These are phyloP conservation scores for Papilio demoleus DNA, from an alignment of 2,888 invertebrate species.

Conservation along the genomic window DNA sequence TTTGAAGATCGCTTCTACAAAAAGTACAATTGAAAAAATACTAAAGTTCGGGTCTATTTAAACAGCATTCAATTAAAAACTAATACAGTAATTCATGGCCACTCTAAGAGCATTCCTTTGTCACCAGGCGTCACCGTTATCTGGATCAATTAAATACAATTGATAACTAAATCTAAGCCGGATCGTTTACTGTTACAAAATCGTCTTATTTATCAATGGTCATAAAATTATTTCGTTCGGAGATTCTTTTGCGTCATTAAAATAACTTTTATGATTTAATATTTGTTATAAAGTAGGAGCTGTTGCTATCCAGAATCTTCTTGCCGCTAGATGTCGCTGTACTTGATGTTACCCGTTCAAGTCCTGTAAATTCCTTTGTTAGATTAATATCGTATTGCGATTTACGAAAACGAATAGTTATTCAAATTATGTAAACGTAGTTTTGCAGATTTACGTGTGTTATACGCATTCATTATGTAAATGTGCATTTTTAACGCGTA, in stretches of 20 bases:
- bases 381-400: neutral
- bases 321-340: neutral
- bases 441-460: conserved; percentile 14
- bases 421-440: conserved; percentile 6
- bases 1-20: too few relatives aligned
- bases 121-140: conserved; percentile 17
- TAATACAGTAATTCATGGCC: conserved; percentile 3
- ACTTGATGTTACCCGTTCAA: too few relatives aligned
- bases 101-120: conserved; percentile 14
- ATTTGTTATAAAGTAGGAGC: too few relatives aligned
- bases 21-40: too few relatives aligned
- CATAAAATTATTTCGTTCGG: neutral
- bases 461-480: conserved; percentile 19
- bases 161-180: conserved; percentile 30
- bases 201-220: neutral
- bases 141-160: conserved; percentile 29
- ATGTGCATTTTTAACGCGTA: conserved; percentile 15
- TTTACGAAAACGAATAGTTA: neutral
- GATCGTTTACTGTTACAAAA: neutral
- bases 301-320: neutral
- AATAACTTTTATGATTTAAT: neutral
- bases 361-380: neutral
- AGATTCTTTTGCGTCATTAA: neutral
- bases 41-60: too few relatives aligned
- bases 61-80: neutral